Evolutionary conservation across 2,113 vertebrate genomes (phyloP).

Genomic region (Podarcis muralis): DNA sequence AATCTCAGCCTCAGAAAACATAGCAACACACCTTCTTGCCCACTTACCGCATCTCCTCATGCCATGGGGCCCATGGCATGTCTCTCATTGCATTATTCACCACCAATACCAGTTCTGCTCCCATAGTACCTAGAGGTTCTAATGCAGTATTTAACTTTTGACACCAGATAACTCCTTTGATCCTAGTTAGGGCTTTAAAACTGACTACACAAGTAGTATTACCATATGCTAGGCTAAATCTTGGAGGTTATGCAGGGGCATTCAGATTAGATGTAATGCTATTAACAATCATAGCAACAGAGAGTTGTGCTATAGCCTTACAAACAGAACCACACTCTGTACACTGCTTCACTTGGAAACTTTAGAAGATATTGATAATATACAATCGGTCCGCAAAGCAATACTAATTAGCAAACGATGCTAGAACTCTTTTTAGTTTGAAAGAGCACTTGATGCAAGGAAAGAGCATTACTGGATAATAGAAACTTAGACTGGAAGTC

Average conservation of each 20-base stretch:
- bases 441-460: background rate
- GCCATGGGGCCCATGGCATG: no score
- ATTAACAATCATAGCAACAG: background rate
- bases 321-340: background rate
- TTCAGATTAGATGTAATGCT: background rate
- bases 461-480: background rate
- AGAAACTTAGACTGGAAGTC: background rate
- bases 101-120: background rate
- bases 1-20: background rate
- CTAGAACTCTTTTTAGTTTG: background rate
- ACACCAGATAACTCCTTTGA: background rate
- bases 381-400: background rate
- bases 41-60: background rate
- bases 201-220: background rate
- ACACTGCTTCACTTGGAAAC: background rate
- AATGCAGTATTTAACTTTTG: constrained; percentile 23
- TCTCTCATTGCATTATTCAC: background rate
- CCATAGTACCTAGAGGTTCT: background rate
- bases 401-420: background rate
- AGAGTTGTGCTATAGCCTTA: background rate
- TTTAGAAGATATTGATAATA: constrained; percentile 10
- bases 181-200: constrained; percentile 15
- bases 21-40: background rate
- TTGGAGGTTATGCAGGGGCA: background rate
- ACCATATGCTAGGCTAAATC: background rate